Conservation (phyloP, 2,888 invertebrate genomes). For the Drepana falcataria region DNA sequence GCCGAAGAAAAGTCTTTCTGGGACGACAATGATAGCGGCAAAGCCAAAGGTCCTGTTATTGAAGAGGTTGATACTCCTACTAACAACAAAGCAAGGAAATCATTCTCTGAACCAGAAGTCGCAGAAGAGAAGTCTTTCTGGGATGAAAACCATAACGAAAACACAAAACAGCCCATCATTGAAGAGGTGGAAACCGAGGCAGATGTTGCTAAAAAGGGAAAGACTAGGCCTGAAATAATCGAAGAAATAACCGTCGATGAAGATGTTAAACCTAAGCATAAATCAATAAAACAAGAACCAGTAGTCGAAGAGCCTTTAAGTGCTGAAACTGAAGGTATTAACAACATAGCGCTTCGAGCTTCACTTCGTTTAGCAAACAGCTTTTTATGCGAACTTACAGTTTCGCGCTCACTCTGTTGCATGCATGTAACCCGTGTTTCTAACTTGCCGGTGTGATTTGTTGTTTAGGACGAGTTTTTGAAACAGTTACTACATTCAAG, state of each 20-base stretch:
- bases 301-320: slow-evolving; percentile 56
- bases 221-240: slow-evolving; percentile 53
- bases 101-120: slow-evolving; percentile 44
- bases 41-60: slow-evolving; percentile 26
- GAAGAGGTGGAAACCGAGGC: slow-evolving; percentile 47
- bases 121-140: slow-evolving; percentile 57
- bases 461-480: slow-evolving; percentile 75
- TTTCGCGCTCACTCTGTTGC: slow-evolving; percentile 56
- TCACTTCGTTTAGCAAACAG: slow-evolving; percentile 60
- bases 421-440: slow-evolving; percentile 68
- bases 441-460: slow-evolving; percentile 44
- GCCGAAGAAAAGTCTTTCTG: slow-evolving; percentile 43
- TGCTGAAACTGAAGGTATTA: slow-evolving; percentile 75
- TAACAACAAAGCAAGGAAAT: slow-evolving; percentile 36
- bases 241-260: slow-evolving; percentile 58
- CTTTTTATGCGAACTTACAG: slow-evolving; percentile 54
- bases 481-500: slow-evolving; percentile 77
- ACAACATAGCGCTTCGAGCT: slow-evolving; percentile 54
- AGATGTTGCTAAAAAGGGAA: slow-evolving; percentile 46
- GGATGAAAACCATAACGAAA: slow-evolving; percentile 64
- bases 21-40: slow-evolving; percentile 34
- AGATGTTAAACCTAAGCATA: slow-evolving; percentile 58
- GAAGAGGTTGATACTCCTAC: slow-evolving; percentile 41
- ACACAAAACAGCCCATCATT: slow-evolving; percentile 39
- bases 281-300: slow-evolving; percentile 64